Evolutionary conservation across 2,888 invertebrate species (phyloP), one percentile per base, ranked within the genome.

Genomic region (Rhamnusium bicolor): DNA sequence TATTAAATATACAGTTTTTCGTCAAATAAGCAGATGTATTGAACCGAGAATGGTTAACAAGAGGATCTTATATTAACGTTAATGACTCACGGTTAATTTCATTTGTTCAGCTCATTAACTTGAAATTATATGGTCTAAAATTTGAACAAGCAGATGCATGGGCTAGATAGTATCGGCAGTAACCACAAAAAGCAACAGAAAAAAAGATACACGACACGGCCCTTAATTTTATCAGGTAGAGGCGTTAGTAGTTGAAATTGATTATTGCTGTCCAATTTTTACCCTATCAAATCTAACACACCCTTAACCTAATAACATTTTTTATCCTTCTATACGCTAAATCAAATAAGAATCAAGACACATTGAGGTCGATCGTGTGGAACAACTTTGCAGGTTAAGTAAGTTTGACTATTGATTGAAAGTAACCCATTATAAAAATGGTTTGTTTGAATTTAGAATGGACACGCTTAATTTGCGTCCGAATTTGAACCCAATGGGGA

Each of bases 31-130:
- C 53, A 53, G 53, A 65, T 65, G 65, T 53, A 53, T 65, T 53
- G 53, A 53, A 24, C 24, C 53, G 29, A 65, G 53, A 53, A 65
- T n/a, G 53, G 19, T 14, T 47, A 65, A 63, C 58, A 16, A 51
- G 71, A 18, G 51, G 27, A 71, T 65, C 46, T 56, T 65, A 58
- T 60, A 71, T 61, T 65, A 71, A 53, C 67, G 27, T 54, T 79
- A 79, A 77, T 76, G 77, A 79, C 74, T 79, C 77, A 79, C 77
- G 77, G 76, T 77, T 79, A 79, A 79, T 79, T 79, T 67, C 76
- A 75, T 79, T 79, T 76, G 78, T 79, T 76, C 71, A 74, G 74
- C 75, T 78, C 78, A 77, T 79, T 79, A 79, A 79, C 71, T 74
- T 65, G 49, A 71, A 79, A 78, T 72, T 72, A 74, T 73, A 74